phyloP scores from a whole-genome alignment of 2,888 invertebrate species.

The Spodoptera picta region DNA sequence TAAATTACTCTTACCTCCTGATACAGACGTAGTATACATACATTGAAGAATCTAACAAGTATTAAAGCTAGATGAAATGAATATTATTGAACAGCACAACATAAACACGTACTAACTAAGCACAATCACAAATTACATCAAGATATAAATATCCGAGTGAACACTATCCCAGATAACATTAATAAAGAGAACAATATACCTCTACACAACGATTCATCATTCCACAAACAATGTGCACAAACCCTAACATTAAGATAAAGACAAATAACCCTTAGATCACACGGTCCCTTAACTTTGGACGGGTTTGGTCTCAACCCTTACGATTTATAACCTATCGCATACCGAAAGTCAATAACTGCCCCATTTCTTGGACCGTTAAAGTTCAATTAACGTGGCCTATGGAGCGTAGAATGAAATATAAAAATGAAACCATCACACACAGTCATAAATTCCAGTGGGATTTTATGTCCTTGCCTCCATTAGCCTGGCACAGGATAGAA shows the following conservation, averaged over 20 bases:
- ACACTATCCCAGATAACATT: slow-evolving; percentile 36
- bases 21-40: no score
- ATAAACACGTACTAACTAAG: slow-evolving; percentile 12
- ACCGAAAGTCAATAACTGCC: slow-evolving; percentile 75
- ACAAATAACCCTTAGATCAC: slow-evolving; percentile 56
- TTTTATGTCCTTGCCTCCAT: slow-evolving; percentile 74
- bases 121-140: slow-evolving; percentile 12
- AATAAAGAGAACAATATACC: slow-evolving; percentile 33
- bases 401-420: slow-evolving; percentile 82
- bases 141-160: slow-evolving; percentile 17
- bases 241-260: slow-evolving; percentile 58
- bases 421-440: slow-evolving; percentile 74
- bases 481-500: slow-evolving; percentile 49
- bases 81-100: background rate
- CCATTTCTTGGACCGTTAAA: slow-evolving; percentile 78
- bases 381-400: slow-evolving; percentile 80
- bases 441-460: slow-evolving; percentile 75
- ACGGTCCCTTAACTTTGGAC: slow-evolving; percentile 55
- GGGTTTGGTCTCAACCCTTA: slow-evolving; percentile 61
- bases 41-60: background rate
- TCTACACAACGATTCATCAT: slow-evolving; percentile 48
- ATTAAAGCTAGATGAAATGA: background rate
- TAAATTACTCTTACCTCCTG: no score
- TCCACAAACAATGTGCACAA: slow-evolving; percentile 46
- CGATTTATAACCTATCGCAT: slow-evolving; percentile 64